These are phyloP conservation scores for Cladorhizidae sp. DNA, from an alignment of 37 sponge, comb jelly and placozoan species.

Conservation along the genomic window DNA sequence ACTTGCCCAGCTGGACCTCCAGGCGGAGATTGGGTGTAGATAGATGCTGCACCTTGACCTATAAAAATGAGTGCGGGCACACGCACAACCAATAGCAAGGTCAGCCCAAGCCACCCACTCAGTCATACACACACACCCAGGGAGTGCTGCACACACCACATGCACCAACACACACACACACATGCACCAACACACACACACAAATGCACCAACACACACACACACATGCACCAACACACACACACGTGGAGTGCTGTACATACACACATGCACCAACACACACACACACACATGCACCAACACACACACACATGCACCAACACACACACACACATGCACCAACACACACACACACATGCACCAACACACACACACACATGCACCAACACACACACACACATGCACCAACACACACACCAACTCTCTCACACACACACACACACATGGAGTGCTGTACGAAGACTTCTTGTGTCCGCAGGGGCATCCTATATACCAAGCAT, in stretches of 20 bases:
- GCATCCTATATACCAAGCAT: too few species aligned
- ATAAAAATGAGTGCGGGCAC: too few species aligned
- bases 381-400: background rate
- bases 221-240: background rate
- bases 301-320: background rate
- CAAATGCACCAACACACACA: too few species aligned
- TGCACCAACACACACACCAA: background rate
- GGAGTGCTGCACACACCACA: too few species aligned
- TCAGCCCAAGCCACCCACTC: too few species aligned
- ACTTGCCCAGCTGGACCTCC: conserved; percentile 10
- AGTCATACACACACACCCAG: too few species aligned
- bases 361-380: background rate
- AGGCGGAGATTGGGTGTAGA: background rate
- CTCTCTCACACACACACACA: background rate
- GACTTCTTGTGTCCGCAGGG: too few species aligned
- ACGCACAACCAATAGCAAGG: too few species aligned
- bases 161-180: too few species aligned
- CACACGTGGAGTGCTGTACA: too few species aligned
- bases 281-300: background rate
- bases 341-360: background rate
- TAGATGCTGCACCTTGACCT: background rate
- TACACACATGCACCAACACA: too few species aligned
- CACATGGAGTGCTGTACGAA: background rate
- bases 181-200: too few species aligned
- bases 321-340: background rate